Conservation (phyloP, 2,797 vertebrate species). For the Catamblyrhynchus diadema region DNA sequence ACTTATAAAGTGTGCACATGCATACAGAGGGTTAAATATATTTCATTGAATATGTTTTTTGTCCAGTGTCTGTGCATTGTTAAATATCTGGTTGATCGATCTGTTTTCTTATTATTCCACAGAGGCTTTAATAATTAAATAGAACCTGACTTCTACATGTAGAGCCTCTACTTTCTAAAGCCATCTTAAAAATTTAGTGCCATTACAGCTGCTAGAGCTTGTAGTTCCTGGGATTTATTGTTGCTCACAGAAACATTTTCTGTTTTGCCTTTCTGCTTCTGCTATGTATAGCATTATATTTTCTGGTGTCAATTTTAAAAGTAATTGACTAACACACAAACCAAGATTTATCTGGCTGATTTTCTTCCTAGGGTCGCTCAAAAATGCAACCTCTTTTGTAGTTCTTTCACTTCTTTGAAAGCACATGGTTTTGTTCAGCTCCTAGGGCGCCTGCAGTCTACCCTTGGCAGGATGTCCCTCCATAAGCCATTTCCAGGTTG, state of each 20-base stretch:
- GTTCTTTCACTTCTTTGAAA: neutral
- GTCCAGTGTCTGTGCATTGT: neutral
- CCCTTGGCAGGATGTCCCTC: neutral
- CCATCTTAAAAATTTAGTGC: neutral
- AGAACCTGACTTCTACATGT: neutral
- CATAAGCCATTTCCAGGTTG: fast-evolving
- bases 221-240: slow-evolving; percentile 2
- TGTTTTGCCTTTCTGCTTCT: neutral
- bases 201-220: neutral
- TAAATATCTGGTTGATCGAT: neutral
- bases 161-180: neutral
- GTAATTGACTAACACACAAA: neutral
- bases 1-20: neutral
- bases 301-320: neutral
- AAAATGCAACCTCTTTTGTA: neutral
- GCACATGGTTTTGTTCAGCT: neutral
- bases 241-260: neutral
- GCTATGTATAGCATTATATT: neutral
- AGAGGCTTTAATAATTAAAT: slow-evolving; percentile 25
- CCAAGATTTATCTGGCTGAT: neutral
- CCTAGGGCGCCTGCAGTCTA: neutral
- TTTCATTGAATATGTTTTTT: neutral
- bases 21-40: neutral
- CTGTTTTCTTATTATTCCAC: slow-evolving; percentile 2
- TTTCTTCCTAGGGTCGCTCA: neutral